Evolutionary conservation across 2,113 vertebrate genomes (phyloP), one percentile per base, ranked within the genome.

Genomic region (Ceyx cyanopectus): DNA sequence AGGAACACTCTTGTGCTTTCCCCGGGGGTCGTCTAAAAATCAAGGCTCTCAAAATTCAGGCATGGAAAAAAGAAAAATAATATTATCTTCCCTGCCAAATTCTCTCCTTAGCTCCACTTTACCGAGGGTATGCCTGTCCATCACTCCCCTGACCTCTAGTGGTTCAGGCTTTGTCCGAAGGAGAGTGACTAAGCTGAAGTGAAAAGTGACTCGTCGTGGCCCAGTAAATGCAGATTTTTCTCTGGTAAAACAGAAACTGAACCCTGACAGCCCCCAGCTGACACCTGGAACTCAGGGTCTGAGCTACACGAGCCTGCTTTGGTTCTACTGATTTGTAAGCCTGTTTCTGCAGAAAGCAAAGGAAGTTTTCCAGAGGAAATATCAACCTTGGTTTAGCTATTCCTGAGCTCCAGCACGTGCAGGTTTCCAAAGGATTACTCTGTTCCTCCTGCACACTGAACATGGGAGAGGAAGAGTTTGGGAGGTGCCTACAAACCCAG

Each of bases 71-170:
- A 43, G 43, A 34, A 32, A 6, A 65, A 48, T 1, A 45, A 18
- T 27, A 27, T 5, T 30, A 10, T 37, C 27, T 70, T 81, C 14
- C 57, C 20, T 50, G 40, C 26, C 45, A 61, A 65, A 73, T 69
- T 68, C 9, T 41, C 4, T 27, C 46, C 19, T 23, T 21, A 3
- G 7, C 10, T 76, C 21, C 10, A 5, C 60, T 67, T 57, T 41
- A 57, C 34, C n/a, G 58, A 9, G 48, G 32, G 21, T 30, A 15
- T 91, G 63, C 8, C 37, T 7, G 13, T 37, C 70, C 54, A 19
- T 90, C 57, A 58, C 83, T 95, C 50, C 92, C 73, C 81, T 86
- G 74, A 89, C 74, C 86, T 85, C 70, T 92, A 85, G 87, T 78
- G 85, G 67, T 53, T 90, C 22, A 30, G 76, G 56, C 79, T 85